phyloP scores from a whole-genome alignment of 2,113 vertebrate species.

The Morone saxatilis region DNA sequence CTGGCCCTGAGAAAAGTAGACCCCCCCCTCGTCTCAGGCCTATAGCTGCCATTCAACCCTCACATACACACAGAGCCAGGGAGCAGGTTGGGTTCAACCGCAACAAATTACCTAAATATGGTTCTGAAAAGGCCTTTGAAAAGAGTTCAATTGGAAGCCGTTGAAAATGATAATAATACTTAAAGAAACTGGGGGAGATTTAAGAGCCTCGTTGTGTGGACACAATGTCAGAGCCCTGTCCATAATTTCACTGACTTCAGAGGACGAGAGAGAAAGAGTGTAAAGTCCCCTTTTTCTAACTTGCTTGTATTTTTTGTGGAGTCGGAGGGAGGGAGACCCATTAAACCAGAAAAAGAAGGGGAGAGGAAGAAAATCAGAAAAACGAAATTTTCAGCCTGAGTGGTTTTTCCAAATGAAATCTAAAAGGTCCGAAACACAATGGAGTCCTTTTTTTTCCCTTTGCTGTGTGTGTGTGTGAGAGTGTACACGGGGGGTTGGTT shows the following conservation, averaged over 20 bases:
- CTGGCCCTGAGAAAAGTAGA: constrained; percentile 73
- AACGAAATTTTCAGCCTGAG: constrained; percentile 82
- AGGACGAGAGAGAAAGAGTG: constrained; percentile 49
- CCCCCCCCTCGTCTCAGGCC: constrained; percentile 71
- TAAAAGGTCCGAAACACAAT: constrained; percentile 76
- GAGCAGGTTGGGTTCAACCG: constrained; percentile 79
- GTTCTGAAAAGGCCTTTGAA: constrained; percentile 75
- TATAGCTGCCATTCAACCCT: constrained; percentile 77
- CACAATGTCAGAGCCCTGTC: constrained; percentile 67
- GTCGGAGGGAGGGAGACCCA: constrained; percentile 54
- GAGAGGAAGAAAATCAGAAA: constrained; percentile 79
- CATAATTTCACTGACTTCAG: constrained; percentile 72
- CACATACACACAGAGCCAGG: constrained; percentile 43
- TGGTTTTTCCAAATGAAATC: constrained; percentile 81
- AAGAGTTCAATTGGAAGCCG: constrained; percentile 65
- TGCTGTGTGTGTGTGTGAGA: constrained; percentile 17
- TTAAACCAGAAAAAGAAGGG: constrained; percentile 62
- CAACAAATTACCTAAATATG: constrained; percentile 84
- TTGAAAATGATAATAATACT: constrained; percentile 73
- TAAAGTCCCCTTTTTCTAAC: constrained; percentile 52
- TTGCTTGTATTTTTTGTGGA: constrained; percentile 56
- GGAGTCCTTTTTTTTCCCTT: constrained; percentile 43
- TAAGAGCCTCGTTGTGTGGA: constrained; percentile 57
- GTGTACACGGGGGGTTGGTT: constrained; percentile 50
- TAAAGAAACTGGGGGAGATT: constrained; percentile 60